phyloP scores from a whole-genome alignment of 1,140 invertebrate genomes.

The Tenebrio molitor region DNA sequence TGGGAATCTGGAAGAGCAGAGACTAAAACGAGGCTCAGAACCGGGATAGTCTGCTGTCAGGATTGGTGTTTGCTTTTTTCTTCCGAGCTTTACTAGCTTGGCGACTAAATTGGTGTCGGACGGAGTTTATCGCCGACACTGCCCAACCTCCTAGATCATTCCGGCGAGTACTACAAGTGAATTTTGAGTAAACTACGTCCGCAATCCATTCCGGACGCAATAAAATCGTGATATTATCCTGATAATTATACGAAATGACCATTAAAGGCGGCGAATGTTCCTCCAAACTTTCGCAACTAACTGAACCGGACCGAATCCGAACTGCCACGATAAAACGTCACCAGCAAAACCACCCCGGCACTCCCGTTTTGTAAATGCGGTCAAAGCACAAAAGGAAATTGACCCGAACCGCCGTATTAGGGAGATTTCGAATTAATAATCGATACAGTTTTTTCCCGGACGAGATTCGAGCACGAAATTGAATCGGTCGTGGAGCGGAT shows the following conservation, averaged over 20 bases:
- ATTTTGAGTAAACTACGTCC: slow-evolving; percentile 26
- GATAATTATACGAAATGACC: slow-evolving; percentile 28
- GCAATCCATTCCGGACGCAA: slow-evolving; percentile 25
- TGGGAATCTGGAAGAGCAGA: neutral
- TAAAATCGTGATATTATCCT: slow-evolving; percentile 26
- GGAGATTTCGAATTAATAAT: slow-evolving; percentile 32
- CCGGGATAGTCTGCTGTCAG: neutral
- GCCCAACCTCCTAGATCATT: neutral
- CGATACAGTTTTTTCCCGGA: slow-evolving; percentile 19
- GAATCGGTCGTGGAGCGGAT: slow-evolving; percentile 24
- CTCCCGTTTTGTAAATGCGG: neutral
- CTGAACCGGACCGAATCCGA: neutral
- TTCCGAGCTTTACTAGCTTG: neutral
- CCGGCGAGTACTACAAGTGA: neutral
- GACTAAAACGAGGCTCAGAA: neutral
- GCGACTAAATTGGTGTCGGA: neutral
- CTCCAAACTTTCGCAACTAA: slow-evolving; percentile 11
- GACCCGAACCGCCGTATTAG: slow-evolving; percentile 22
- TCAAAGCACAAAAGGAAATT: slow-evolving; percentile 32
- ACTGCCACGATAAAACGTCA: neutral
- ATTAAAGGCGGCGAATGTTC: slow-evolving; percentile 9
- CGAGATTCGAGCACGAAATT: slow-evolving; percentile 1
- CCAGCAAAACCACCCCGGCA: no score
- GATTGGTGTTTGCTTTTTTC: no score
- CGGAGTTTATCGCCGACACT: neutral